These are phyloP conservation scores for Spinibarbus caldwelli DNA, from an alignment of 2,797 vertebrate species.

Conservation along the genomic window DNA sequence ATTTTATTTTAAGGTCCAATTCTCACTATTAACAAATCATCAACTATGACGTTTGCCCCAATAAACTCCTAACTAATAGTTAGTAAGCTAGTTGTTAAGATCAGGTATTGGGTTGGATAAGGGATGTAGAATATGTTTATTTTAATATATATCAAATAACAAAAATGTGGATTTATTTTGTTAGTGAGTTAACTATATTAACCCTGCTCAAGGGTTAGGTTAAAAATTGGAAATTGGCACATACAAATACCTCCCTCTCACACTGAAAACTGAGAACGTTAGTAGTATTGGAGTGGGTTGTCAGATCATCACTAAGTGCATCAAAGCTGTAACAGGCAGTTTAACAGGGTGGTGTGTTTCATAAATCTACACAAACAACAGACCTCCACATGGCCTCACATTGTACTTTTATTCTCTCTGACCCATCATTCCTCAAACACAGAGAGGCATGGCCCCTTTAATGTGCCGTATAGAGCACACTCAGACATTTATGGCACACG, in stretches of 20 bases:
- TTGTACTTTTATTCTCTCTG: slow-evolving; percentile 42
- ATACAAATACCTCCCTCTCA: neutral
- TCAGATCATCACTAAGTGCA: neutral
- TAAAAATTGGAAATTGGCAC: neutral
- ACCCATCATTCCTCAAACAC: slow-evolving; percentile 42
- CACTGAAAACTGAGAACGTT: neutral
- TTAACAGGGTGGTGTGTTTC: slow-evolving; percentile 23
- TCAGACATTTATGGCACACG: slow-evolving; percentile 78
- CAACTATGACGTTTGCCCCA: neutral
- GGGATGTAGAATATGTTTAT: neutral
- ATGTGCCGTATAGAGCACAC: slow-evolving; percentile 75
- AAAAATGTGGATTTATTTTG: neutral
- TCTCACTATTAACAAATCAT: neutral
- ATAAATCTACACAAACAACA: slow-evolving; percentile 44
- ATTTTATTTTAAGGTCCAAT: neutral
- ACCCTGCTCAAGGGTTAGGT: neutral
- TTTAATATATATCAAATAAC: neutral
- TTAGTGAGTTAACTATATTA: neutral
- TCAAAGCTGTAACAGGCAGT: slow-evolving; percentile 16
- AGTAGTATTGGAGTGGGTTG: neutral
- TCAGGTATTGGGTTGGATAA: neutral
- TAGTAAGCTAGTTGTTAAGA: neutral
- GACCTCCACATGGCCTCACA: slow-evolving; percentile 18
- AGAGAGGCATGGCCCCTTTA: slow-evolving; percentile 74
- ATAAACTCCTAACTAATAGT: neutral